These are phyloP conservation scores for Fukomys damarensis DNA, from an alignment of 2,113 vertebrate species.

Conservation along the genomic window DNA sequence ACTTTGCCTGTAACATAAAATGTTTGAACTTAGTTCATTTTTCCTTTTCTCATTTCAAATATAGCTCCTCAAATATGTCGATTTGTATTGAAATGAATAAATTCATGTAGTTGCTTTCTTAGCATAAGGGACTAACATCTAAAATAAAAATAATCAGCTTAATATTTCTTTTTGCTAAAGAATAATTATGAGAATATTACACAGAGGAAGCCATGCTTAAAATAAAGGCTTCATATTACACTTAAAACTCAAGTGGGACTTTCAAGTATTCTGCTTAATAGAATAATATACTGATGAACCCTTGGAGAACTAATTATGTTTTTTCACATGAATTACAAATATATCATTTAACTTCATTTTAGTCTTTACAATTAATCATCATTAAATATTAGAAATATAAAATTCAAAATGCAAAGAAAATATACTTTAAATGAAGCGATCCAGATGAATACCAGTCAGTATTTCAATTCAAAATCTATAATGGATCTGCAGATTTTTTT, in stretches of 20 bases:
- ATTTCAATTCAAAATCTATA: constrained; percentile 14
- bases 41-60: constrained; percentile 62
- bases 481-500: constrained; percentile 24
- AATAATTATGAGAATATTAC: constrained; percentile 82
- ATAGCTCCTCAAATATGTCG: constrained; percentile 58
- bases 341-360: constrained; percentile 79
- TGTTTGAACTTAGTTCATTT: constrained; percentile 14
- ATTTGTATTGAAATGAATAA: constrained; percentile 63
- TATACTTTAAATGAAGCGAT: constrained; percentile 58
- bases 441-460: constrained; percentile 21
- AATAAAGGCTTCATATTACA: constrained; percentile 78
- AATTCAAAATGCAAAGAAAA: constrained; percentile 59
- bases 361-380: constrained; percentile 79
- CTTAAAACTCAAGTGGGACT: constrained; percentile 74
- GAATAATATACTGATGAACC: constrained; percentile 77
- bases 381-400: constrained; percentile 73
- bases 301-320: constrained; percentile 85
- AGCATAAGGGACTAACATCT: constrained; percentile 67
- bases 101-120: constrained; percentile 72
- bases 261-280: constrained; percentile 75
- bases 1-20: background rate
- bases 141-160: constrained; percentile 79
- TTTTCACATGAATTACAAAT: constrained; percentile 81
- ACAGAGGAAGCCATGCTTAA: constrained; percentile 77
- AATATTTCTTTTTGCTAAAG: constrained; percentile 77